Base-by-base conservation (phyloP, 2,113 vertebrate species). In the Corythoichthys intestinalis region DNA sequence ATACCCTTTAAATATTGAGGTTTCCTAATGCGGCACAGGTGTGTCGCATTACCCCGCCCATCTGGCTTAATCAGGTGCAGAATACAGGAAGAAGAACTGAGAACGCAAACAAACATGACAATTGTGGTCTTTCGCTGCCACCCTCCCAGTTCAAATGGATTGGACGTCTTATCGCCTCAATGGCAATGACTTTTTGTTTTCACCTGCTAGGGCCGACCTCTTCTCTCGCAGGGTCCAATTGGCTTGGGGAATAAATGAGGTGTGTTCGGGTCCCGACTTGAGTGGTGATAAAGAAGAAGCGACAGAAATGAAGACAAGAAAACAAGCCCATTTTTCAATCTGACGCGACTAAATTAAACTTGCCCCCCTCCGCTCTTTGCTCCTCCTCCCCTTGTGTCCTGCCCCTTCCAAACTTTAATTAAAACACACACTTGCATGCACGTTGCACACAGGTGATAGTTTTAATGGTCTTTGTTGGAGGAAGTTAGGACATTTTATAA, bases 231-330 rank as follows among this genome's bases (percentile, higher is more conserved):
- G 76, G 79, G 85, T 83, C 86, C 84, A 89, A 92, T 92, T 89
- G 88, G 90, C 89, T 87, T 85, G 89, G 81, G 89, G 84, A 92
- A 91, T 91, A 91, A 91, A 92, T 91, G 84, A 89, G 87, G 87
- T 90, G 78, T 87, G 88, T 82, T 67, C 86, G 80, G 87, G 86
- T 79, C 60, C 61, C 79, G 84, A 38, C 84, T 84, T 79, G 20
- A 14, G 28, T 5, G 82, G 72, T 69, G 66, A 69, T 61, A 90
- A 91, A 91, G 91, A 91, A 92, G 90, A 77, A 76, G 69, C 65
- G 66, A 79, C 77, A 76, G 86, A 81, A 90, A 89, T 80, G 80
- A 87, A 90, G 89, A 89, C 89, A 82, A 84, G 89, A 88, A 88
- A 92, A 85, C 85, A 54, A 88, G 84, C 84, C 80, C 39, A 86